Percentiles rank a stretch among this genome's conserved stretches.
phyloP scores from a whole-genome alignment of 2,888 invertebrate species.

The Tridacna crocea region DNA sequence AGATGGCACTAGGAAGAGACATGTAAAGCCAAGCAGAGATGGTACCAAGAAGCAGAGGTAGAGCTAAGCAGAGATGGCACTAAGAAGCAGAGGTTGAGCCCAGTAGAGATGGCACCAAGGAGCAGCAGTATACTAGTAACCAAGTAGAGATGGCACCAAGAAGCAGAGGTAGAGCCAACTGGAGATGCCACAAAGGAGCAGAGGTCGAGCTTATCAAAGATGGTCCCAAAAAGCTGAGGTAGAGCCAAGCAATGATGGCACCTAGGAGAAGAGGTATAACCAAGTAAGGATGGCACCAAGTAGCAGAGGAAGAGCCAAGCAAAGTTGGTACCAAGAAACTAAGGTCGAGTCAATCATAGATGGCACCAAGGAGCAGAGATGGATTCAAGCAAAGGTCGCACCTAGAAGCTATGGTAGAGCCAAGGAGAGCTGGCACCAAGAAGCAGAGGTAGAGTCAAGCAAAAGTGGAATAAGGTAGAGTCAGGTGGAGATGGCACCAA shows the following conservation, averaged over 20 bases:
- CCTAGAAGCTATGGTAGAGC: not conserved
- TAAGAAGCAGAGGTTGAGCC: not conserved
- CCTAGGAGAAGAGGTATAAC: no score
- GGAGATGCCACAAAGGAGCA: no score
- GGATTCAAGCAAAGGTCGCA: not conserved
- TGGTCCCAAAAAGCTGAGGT: no score
- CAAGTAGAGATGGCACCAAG: not conserved
- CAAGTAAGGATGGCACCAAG: no score
- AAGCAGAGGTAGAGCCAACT: no score
- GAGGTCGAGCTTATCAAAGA: no score
- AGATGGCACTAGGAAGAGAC: not conserved
- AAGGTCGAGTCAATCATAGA: no score
- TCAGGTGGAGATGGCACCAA: not conserved
- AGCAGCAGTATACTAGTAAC: not conserved
- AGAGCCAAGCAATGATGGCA: no score
- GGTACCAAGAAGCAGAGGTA: not conserved
- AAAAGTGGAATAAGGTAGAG: not conserved
- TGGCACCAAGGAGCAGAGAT: not conserved
- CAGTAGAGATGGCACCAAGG: not conserved
- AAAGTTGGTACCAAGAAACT: no score
- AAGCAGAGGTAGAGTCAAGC: not conserved
- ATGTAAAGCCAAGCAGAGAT: not conserved
- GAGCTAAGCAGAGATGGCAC: not conserved
- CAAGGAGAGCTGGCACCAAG: not conserved
- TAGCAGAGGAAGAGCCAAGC: no score